Base-by-base conservation (phyloP, 2,797 vertebrate species). In the Eulemur coronatus region DNA sequence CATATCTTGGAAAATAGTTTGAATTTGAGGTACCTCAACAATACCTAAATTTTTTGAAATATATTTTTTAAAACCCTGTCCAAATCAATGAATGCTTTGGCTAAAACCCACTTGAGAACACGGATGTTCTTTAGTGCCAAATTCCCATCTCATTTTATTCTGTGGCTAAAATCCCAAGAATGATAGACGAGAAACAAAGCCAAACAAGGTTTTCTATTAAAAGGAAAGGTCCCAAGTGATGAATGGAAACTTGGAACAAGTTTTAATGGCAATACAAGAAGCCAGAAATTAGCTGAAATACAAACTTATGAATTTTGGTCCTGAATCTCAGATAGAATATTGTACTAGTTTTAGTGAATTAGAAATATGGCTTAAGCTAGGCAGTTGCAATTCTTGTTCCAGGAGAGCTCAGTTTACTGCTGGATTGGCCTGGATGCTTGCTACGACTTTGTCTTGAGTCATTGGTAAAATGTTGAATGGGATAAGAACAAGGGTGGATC, bases 181-280 rank as follows among this genome's bases (percentile, higher is more conserved):
- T 79, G 97, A 76, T 82, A 81, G 80, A 94, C 57, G 84, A 95
- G 89, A 97, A 94, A 63, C 72, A 84, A 61, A 59, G 95, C 97
- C 97, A 98, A 96, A 79, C 38, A 84, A 87, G 52, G 63, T 94
- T 96, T 97, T 97, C 94, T 97, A 97, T 97, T 97, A 97, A 94
- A 92, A 93, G 95, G 96, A 97, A 90, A 97, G 95, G 73, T 72
- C 94, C 85, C 63, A 59, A 98, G 41, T 97, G 87, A 97, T 97
- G 87, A 95, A 92, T 98, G 92, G 85, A 95, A 89, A 86, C 88
- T 92, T 97, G 86, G 70, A 97, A 61, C 5, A 48, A 65, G 81
- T 93, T 96, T 97, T 97, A 97, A 96, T 92, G 43, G 43, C 57
- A 30, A 41, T 52, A 30, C 33, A 30, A 65, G 95, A 97, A 98